These are phyloP conservation scores for Cardiocondyla obscurior DNA, from an alignment of 1,140 invertebrate species.

Conservation along the genomic window DNA sequence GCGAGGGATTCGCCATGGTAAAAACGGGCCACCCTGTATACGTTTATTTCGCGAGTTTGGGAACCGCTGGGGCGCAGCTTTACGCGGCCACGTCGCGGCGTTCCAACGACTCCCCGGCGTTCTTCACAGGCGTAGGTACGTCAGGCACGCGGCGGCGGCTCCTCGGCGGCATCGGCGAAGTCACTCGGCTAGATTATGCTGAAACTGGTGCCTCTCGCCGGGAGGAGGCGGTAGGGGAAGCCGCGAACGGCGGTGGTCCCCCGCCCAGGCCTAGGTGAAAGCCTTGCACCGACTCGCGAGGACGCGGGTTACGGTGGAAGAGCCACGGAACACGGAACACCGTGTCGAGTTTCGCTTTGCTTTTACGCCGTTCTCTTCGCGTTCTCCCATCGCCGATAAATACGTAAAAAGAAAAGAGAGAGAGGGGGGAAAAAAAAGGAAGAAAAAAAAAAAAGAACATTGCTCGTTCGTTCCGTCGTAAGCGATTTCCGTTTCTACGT, in stretches of 20 bases:
- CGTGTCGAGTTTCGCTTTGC: conserved; percentile 41
- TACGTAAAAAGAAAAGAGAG: too few relatives aligned
- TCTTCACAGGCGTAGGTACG: conserved; percentile 49
- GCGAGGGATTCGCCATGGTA: background rate
- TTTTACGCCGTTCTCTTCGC: conserved; percentile 1
- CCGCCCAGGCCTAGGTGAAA: conserved; percentile 72
- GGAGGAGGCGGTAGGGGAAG: conserved; percentile 51
- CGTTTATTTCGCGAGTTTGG: conserved; percentile 14
- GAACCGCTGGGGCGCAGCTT: conserved; percentile 39
- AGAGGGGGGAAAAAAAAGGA: too few relatives aligned
- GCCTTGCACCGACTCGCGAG: conserved; percentile 70
- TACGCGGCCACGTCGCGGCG: conserved; percentile 26
- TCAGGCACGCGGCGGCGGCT: conserved; percentile 57
- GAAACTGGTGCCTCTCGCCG: conserved; percentile 75
- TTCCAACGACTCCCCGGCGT: conserved; percentile 46
- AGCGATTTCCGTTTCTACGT: too few relatives aligned
- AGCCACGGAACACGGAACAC: conserved; percentile 49
- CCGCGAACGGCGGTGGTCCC: conserved; percentile 31
- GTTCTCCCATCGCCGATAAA: background rate
- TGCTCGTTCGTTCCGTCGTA: too few relatives aligned
- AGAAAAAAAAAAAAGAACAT: too few relatives aligned
- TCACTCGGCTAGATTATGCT: conserved; percentile 78
- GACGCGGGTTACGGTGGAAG: conserved; percentile 60
- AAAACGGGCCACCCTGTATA: conserved; percentile 7
- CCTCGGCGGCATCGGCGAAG: conserved; percentile 45